phyloP scores from a whole-genome alignment of 92 coral and sea anemone species.

The Desmophyllum pertusum region DNA sequence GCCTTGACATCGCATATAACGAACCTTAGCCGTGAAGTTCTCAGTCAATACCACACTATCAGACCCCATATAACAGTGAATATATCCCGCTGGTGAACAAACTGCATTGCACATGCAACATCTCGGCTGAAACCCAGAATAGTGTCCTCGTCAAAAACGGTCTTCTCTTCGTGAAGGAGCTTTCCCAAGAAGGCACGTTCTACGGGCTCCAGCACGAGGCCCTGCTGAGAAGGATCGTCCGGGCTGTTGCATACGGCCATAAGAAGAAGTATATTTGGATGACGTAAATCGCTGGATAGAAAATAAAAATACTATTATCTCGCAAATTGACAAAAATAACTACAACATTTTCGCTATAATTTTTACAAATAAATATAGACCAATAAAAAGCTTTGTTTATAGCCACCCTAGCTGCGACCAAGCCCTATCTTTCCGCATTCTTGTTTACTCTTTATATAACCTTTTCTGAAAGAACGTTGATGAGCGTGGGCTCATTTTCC shows the following conservation, averaged over 20 bases:
- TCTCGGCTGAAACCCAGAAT: slow-evolving; percentile 74
- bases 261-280: slow-evolving; percentile 83
- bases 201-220: slow-evolving; percentile 81
- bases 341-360: too few relatives aligned
- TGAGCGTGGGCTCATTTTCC: too few relatives aligned
- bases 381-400: too few relatives aligned
- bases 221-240: slow-evolving; percentile 48
- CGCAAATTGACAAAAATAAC: neutral
- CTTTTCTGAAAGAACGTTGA: too few relatives aligned
- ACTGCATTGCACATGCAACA: slow-evolving; percentile 88
- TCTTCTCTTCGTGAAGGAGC: slow-evolving; percentile 70
- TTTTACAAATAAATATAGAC: too few relatives aligned
- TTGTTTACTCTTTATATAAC: too few relatives aligned
- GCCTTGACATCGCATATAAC: too few relatives aligned
- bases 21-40: slow-evolving; percentile 82
- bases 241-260: slow-evolving; percentile 79
- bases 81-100: slow-evolving; percentile 84
- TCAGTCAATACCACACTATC: slow-evolving; percentile 83
- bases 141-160: slow-evolving; percentile 75
- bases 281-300: slow-evolving; percentile 74
- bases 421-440: too few relatives aligned
- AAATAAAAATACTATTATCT: neutral
- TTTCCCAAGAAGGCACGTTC: slow-evolving; percentile 54
- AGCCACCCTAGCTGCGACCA: too few relatives aligned
- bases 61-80: slow-evolving; percentile 89